Conservation (phyloP, 2,888 invertebrate genomes). For the Dynastes maya region DNA sequence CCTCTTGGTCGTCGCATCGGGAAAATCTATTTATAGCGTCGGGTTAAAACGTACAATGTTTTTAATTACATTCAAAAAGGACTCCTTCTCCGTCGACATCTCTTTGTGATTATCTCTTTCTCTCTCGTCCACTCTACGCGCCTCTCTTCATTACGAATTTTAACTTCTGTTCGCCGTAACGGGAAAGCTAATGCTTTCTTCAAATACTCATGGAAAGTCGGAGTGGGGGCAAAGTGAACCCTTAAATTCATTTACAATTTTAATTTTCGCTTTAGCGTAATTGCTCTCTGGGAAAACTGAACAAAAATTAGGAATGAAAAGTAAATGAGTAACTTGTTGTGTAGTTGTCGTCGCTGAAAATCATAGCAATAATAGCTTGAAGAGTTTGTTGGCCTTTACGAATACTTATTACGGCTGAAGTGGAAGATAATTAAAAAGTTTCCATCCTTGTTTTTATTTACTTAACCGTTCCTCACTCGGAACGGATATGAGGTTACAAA, state of each 20-base stretch:
- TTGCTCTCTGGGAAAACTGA: constrained; percentile 27
- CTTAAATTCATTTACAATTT: constrained; percentile 40
- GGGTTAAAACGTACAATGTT: constrained; percentile 36
- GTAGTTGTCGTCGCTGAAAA: constrained; percentile 9
- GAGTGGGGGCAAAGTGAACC: constrained; percentile 5
- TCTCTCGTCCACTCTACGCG: background rate
- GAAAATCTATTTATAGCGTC: constrained; percentile 25
- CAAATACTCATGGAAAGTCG: constrained; percentile 11
- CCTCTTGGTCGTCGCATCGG: constrained; percentile 4
- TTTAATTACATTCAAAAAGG: constrained; percentile 29
- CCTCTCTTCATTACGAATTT: constrained; percentile 29
- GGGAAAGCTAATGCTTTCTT: constrained; percentile 24
- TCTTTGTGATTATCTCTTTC: background rate
- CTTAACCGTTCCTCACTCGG: background rate
- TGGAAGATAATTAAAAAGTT: constrained; percentile 35
- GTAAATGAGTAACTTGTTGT: constrained; percentile 33
- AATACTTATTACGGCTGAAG: background rate
- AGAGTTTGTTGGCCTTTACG: constrained; percentile 14
- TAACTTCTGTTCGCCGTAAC: constrained; percentile 29
- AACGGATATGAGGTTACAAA: constrained; percentile 1
- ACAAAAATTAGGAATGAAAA: constrained; percentile 30
- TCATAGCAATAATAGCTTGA: constrained; percentile 22
- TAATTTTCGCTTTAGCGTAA: constrained; percentile 34
- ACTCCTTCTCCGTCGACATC: background rate
- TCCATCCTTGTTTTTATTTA: constrained; percentile 11